Conservation (phyloP, 2,113 vertebrate genomes). For the Alectura lathami region DNA sequence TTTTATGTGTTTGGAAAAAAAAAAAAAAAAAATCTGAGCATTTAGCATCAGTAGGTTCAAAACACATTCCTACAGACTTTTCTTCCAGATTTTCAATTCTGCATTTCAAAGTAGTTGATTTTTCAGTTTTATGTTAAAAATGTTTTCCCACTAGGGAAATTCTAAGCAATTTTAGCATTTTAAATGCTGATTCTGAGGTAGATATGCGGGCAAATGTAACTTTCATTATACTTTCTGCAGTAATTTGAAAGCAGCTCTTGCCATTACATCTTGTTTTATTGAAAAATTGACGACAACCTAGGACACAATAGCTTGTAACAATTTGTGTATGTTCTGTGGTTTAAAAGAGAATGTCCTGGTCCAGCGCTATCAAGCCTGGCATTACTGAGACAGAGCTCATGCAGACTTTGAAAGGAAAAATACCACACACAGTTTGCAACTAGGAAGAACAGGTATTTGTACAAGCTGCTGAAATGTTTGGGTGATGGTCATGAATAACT, state of each 20-base stretch:
- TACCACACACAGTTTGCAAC: neutral
- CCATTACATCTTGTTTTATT: neutral
- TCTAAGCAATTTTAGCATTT: slow-evolving; percentile 38
- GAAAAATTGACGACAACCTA: neutral
- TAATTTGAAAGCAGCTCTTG: neutral
- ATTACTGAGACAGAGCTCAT: neutral
- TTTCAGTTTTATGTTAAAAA: neutral
- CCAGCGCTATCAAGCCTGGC: neutral
- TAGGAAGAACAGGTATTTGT: neutral
- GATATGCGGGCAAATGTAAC: neutral
- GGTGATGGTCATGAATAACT: neutral
- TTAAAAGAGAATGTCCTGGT: neutral
- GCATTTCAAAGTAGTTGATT: slow-evolving; percentile 12
- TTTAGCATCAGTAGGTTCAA: neutral
- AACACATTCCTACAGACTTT: neutral
- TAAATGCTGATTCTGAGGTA: slow-evolving; percentile 23
- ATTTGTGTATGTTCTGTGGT: neutral
- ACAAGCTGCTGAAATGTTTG: neutral
- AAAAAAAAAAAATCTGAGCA: neutral
- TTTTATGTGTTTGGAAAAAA: neutral
- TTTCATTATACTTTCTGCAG: neutral
- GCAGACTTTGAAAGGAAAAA: neutral
- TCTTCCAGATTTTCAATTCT: neutral
- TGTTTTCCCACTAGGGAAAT: slow-evolving; percentile 1
- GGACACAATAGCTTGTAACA: neutral